These are phyloP conservation scores for Siderastrea siderea DNA, from an alignment of 92 coral and sea anemone species.

Conservation along the genomic window DNA sequence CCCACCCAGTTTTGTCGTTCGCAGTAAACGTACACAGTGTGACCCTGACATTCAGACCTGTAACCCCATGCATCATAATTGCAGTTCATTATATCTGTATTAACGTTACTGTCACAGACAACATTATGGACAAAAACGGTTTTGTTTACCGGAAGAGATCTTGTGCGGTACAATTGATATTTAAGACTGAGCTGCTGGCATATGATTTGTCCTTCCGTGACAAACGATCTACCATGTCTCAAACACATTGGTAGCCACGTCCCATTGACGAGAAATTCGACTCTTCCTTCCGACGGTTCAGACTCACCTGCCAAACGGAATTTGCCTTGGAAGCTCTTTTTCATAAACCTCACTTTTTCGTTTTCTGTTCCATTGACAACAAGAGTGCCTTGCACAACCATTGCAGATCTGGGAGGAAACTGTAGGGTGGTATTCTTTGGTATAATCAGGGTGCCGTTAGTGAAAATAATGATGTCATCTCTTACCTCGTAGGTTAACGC, in stretches of 20 bases:
- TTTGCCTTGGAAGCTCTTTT: neutral
- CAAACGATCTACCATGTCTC: slow-evolving; percentile 3
- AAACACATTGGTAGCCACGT: slow-evolving; percentile 67
- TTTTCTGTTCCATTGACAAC: slow-evolving; percentile 45
- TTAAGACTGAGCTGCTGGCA: slow-evolving; percentile 60
- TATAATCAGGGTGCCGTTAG: slow-evolving; percentile 66
- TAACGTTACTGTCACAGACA: slow-evolving; percentile 22
- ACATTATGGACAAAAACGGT: slow-evolving; percentile 50
- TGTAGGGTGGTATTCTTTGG: slow-evolving; percentile 53
- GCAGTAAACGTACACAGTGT: slow-evolving; percentile 39
- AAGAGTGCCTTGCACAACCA: slow-evolving; percentile 68
- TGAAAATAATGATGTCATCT: slow-evolving; percentile 55
- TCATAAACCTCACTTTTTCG: slow-evolving; percentile 50
- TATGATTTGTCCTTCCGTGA: slow-evolving; percentile 45
- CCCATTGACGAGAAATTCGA: slow-evolving; percentile 46
- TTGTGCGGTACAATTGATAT: neutral
- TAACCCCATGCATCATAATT: slow-evolving; percentile 37
- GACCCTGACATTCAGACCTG: slow-evolving; percentile 43
- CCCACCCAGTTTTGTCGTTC: slow-evolving; percentile 66
- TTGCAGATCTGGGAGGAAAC: slow-evolving; percentile 62
- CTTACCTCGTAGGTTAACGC: slow-evolving; percentile 53
- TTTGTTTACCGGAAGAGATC: neutral
- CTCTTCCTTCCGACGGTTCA: slow-evolving; percentile 73
- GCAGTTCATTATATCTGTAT: slow-evolving; percentile 58
- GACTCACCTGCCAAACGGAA: slow-evolving; percentile 61